Conservation (phyloP, 2,888 invertebrate species). For the Hirtodrosophila trivittata region DNA sequence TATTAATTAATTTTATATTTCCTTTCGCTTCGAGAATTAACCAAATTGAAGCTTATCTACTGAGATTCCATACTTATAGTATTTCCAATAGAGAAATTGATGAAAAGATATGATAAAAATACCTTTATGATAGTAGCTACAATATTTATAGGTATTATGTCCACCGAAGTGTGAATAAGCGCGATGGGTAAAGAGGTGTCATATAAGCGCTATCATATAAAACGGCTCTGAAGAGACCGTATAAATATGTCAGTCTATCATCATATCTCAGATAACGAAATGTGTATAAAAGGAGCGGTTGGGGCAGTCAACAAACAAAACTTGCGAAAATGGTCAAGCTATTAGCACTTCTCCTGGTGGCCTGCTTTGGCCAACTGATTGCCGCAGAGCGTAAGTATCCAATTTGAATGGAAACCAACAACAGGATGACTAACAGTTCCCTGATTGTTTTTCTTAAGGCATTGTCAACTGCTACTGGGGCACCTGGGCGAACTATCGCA, state of each 20-base stretch:
- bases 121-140: too few relatives aligned
- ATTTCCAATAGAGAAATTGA: too few relatives aligned
- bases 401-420: not conserved
- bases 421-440: not conserved
- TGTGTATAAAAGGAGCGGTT: conserved; percentile 25
- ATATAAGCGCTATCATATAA: not conserved
- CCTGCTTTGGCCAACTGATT: conserved; percentile 26
- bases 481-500: conserved; percentile 71
- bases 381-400: conserved; percentile 36
- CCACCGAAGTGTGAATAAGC: too few relatives aligned
- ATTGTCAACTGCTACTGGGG: conserved; percentile 74
- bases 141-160: too few relatives aligned
- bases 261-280: conserved; percentile 21
- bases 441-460: conserved; percentile 34
- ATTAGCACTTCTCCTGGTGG: conserved; percentile 17
- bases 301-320: not conserved
- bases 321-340: conserved; percentile 32
- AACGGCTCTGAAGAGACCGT: conserved; percentile 2
- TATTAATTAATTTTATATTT: too few relatives aligned
- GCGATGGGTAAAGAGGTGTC: not conserved
- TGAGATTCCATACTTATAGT: too few relatives aligned
- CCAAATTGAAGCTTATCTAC: too few relatives aligned
- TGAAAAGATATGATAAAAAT: too few relatives aligned
- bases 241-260: conserved; percentile 33
- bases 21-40: too few relatives aligned